phyloP scores from a whole-genome alignment of 2,113 vertebrate genomes.

The Riparia riparia region DNA sequence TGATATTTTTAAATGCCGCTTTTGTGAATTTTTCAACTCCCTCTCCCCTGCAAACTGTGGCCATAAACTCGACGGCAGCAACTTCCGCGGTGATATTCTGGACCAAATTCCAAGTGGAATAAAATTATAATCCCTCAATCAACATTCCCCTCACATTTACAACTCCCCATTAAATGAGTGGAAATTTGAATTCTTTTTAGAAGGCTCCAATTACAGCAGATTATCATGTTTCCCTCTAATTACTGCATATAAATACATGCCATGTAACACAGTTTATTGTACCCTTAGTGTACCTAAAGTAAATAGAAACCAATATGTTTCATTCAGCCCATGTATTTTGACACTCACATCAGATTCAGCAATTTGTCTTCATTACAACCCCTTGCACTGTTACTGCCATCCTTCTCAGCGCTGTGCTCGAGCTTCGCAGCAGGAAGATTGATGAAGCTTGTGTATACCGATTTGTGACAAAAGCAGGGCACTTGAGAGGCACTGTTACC shows the following conservation, averaged over 20 bases:
- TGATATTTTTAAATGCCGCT: background rate
- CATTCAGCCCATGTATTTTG: constrained; percentile 25
- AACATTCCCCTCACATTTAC: background rate
- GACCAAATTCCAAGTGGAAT: background rate
- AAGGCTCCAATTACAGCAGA: constrained; percentile 41
- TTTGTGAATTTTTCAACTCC: background rate
- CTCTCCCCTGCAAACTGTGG: background rate
- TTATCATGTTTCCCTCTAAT: constrained; percentile 51
- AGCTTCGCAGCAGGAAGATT: constrained; percentile 28
- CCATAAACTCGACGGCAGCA: background rate
- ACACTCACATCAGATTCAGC: constrained; percentile 2
- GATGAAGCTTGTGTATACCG: constrained; percentile 40
- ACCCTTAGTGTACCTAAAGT: constrained; percentile 37
- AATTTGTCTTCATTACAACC: constrained; percentile 52
- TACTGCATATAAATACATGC: constrained; percentile 24
- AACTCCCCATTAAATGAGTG: background rate
- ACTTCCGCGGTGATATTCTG: background rate
- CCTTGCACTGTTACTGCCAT: constrained; percentile 30
- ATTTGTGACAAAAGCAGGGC: constrained; percentile 26
- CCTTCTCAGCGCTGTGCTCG: background rate
- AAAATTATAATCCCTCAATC: background rate
- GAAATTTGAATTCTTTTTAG: constrained; percentile 24
- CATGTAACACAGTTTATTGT: constrained; percentile 22
- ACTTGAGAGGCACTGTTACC: constrained; percentile 25
- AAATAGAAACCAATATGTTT: constrained; percentile 38